phyloP scores from a whole-genome alignment of 2,888 invertebrate genomes.

The Marronus borbonicus region DNA sequence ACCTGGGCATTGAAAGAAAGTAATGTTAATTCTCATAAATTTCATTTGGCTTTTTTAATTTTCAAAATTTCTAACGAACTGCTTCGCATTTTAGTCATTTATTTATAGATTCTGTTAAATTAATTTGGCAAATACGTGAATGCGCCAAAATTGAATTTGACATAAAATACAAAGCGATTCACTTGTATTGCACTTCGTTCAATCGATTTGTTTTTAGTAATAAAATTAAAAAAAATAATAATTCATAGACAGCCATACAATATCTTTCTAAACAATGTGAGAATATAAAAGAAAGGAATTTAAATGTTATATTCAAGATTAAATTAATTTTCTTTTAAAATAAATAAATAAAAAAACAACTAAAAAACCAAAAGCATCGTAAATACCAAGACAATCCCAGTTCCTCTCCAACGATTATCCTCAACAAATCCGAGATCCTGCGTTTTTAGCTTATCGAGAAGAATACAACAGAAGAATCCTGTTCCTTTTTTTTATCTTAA shows the following conservation, averaged over 20 bases:
- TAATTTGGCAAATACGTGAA: no score
- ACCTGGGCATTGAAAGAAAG: conserved; percentile 44
- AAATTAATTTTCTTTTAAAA: background rate
- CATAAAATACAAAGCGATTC: no score
- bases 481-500: background rate
- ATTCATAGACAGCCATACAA: conserved; percentile 26
- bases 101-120: no score
- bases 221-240: conserved; percentile 4
- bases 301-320: background rate
- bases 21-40: conserved; percentile 29
- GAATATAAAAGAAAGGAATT: background rate
- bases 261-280: conserved; percentile 22
- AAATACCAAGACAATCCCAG: conserved; percentile 31
- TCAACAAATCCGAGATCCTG: background rate
- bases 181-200: background rate
- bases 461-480: conserved; percentile 26
- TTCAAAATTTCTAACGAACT: background rate
- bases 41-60: background rate
- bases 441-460: background rate
- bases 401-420: conserved; percentile 6
- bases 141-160: no score
- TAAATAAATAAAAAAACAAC: conserved; percentile 18
- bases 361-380: conserved; percentile 24
- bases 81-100: background rate
- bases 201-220: conserved; percentile 2